Percentiles rank a stretch among this genome's conserved stretches.
These are phyloP conservation scores for Solea solea DNA, from an alignment of 2,113 vertebrate genomes.

Conservation along the genomic window DNA sequence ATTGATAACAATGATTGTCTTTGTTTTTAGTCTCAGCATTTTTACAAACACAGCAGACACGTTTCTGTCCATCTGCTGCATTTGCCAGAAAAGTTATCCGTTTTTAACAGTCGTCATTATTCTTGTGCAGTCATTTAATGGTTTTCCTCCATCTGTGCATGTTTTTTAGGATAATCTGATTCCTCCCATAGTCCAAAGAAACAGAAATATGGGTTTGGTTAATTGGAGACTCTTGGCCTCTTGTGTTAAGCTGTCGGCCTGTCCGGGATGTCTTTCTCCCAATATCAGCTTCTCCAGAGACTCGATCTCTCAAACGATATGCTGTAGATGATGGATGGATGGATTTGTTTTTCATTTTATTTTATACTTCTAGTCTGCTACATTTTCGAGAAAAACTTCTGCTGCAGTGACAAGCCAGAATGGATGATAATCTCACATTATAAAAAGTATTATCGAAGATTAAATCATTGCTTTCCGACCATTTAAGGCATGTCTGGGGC, in stretches of 20 bases:
- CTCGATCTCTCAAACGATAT: not conserved
- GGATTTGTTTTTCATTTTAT: not conserved
- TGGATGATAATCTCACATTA: not conserved
- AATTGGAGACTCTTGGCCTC: not conserved
- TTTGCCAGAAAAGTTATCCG: conserved; percentile 32
- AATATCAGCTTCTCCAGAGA: not conserved
- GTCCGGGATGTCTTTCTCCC: not conserved
- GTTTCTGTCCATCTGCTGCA: conserved; percentile 37
- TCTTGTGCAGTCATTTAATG: conserved; percentile 32
- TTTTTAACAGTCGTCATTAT: conserved; percentile 34
- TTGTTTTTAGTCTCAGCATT: conserved; percentile 13
- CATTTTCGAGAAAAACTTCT: not conserved
- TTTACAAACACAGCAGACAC: conserved; percentile 24
- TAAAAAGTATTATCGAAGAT: not conserved
- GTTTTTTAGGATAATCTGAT: no score
- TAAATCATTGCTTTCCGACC: not conserved
- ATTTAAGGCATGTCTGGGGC: not conserved
- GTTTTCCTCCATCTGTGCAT: conserved; percentile 10
- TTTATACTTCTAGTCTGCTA: not conserved
- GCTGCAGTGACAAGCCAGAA: not conserved
- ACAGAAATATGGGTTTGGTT: not conserved
- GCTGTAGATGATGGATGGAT: not conserved
- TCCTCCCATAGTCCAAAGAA: no score
- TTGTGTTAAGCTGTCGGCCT: not conserved
- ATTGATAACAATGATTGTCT: not conserved